These are phyloP conservation scores for Lophotriccus pileatus DNA, from an alignment of 2,797 vertebrate genomes.

Conservation along the genomic window DNA sequence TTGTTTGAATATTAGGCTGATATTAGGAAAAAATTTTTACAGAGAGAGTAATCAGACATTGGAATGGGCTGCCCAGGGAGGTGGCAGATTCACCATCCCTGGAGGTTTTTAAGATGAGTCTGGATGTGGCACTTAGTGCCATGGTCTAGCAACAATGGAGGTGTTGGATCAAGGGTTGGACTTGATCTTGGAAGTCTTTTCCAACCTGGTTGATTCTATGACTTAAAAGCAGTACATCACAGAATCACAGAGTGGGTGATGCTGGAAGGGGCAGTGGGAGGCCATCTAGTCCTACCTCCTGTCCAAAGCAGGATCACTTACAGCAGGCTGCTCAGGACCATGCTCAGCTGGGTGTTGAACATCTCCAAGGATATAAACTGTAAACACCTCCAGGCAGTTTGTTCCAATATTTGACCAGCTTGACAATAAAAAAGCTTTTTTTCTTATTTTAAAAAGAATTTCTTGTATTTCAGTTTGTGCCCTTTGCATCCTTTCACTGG, in stretches of 20 bases:
- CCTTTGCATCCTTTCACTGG: not conserved
- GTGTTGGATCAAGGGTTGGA: too few relatives aligned
- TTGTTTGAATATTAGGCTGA: not conserved
- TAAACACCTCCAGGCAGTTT: not conserved
- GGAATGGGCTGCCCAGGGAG: too few relatives aligned
- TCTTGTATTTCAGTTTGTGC: not conserved
- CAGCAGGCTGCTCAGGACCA: not conserved
- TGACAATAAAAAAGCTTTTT: not conserved
- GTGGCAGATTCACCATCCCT: too few relatives aligned
- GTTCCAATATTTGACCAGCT: not conserved
- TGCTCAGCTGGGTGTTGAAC: not conserved
- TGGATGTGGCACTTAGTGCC: too few relatives aligned
- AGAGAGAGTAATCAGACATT: too few relatives aligned
- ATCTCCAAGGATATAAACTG: not conserved
- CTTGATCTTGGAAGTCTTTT: too few relatives aligned
- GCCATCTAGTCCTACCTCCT: not conserved
- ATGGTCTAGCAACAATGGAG: too few relatives aligned
- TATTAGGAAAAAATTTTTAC: too few relatives aligned
- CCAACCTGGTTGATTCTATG: too few relatives aligned
- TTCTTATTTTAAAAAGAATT: not conserved
- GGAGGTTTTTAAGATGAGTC: too few relatives aligned
- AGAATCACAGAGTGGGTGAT: not conserved
- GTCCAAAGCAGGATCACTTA: not conserved
- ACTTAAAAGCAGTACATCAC: not conserved
- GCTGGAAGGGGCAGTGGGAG: not conserved